These are phyloP conservation scores for Delichon dasypus DNA, from an alignment of 2,797 vertebrate species.

Conservation along the genomic window DNA sequence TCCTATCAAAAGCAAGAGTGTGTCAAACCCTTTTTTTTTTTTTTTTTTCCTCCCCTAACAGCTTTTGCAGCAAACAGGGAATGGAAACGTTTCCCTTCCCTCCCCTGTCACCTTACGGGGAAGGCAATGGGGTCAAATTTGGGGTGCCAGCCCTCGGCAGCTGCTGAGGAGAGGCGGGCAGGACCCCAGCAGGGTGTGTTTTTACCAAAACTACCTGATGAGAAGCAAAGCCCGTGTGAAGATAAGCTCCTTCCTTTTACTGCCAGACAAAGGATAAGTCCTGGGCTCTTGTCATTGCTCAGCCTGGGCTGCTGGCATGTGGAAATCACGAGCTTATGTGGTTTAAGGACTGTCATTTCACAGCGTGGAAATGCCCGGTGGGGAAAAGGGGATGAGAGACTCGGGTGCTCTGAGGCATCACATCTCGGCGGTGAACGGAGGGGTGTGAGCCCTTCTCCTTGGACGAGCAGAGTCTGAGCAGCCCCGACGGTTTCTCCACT, in stretches of 20 bases:
- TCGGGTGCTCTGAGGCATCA: background rate
- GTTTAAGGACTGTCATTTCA: background rate
- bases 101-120: background rate
- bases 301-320: background rate
- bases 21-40: background rate
- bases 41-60: no score
- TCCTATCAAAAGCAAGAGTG: background rate
- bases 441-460: background rate
- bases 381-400: background rate
- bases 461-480: background rate
- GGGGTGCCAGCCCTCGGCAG: background rate
- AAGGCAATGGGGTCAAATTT: background rate
- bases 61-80: background rate
- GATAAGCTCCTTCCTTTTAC: background rate
- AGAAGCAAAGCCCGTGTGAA: accelerated
- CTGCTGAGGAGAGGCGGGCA: background rate
- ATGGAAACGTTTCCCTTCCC: background rate
- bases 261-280: background rate
- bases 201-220: background rate
- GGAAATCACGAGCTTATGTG: background rate
- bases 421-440: background rate
- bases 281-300: background rate
- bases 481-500: background rate
- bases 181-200: accelerated
- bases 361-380: background rate